These are phyloP conservation scores for Willowsia nigromaculata DNA, from an alignment of 2,888 invertebrate species.

Conservation along the genomic window DNA sequence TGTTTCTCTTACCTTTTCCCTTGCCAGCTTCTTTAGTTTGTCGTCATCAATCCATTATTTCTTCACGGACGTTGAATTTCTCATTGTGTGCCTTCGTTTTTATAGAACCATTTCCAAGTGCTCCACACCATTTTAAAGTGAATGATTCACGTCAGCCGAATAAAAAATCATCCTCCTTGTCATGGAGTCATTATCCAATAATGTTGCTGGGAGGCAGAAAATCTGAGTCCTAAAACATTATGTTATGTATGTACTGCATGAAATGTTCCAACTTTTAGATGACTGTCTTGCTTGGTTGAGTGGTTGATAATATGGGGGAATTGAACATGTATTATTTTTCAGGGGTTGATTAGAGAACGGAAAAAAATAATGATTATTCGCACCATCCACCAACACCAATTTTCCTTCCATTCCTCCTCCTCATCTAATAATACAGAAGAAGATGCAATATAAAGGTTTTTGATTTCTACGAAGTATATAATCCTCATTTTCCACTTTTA, in stretches of 20 bases:
- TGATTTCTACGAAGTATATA: not conserved
- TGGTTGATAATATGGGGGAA: not conserved
- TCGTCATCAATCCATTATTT: not conserved
- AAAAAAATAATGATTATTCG: constrained; percentile 49
- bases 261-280: not conserved
- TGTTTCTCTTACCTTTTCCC: constrained; percentile 13
- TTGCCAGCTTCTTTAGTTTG: not conserved
- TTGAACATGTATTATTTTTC: constrained; percentile 26
- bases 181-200: constrained; percentile 67
- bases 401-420: constrained; percentile 25
- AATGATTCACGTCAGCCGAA: constrained; percentile 15
- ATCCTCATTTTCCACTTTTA: constrained; percentile 57
- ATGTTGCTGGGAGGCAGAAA: constrained; percentile 49
- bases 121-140: constrained; percentile 4
- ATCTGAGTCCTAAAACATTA: not conserved
- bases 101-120: not conserved
- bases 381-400: constrained; percentile 41
- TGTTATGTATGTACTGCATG: not conserved
- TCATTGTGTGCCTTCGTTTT: not conserved
- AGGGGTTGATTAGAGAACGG: constrained; percentile 58
- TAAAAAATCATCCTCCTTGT: constrained; percentile 47
- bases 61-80: not conserved
- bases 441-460: not conserved
- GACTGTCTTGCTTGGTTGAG: not conserved
- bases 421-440: not conserved